Evolutionary conservation across 2,113 vertebrate species (phyloP), one percentile per base, ranked within the genome.

Genomic region (Ciconia maguari): DNA sequence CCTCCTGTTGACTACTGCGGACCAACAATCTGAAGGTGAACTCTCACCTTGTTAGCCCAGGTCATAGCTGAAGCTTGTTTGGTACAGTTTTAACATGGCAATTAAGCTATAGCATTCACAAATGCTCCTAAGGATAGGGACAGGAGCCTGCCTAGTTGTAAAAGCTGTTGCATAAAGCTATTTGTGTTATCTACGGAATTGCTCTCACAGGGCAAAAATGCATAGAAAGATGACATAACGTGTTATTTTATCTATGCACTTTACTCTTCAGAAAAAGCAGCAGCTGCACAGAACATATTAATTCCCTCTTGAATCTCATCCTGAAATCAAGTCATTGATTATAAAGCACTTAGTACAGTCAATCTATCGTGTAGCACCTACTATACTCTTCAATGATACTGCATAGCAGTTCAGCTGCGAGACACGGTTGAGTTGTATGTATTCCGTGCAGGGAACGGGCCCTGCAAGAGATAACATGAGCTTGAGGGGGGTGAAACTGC

Each of bases 221-320:
- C 21, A 15, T 4, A 49, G 27, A 72, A 80, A 25, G 14, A 54
- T 58, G 24, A 36, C 7, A 14, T 48, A 34, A 46, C 0, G 0
- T n/a, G 19, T 38, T 80, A 15, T 52, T 85, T 83, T 48, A 51
- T 42, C 26, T 48, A 20, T 10, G 30, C 20, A 29, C 6, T 64
- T 65, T 22, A 17, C 7, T 38, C 77, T 71, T 75, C 55, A 89
- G 65, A 71, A 64, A 80, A 72, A 80, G 13, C 8, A 83, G 26
- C 7, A 71, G 7, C 36, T 70, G 27, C 21, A 36, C 7, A 30
- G 52, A 77, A 32, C 12, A 6, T 60, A 46, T 8, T 58, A 7
- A 51, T 51, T 60, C 14, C 22, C 16, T 55, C 65, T 46, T 51
- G 55, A 82, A 60, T 25, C 36, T 64, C 74, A 51, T 24, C 24